These are phyloP conservation scores for Sisyra nigra DNA, from an alignment of 2,888 invertebrate species.

Conservation along the genomic window DNA sequence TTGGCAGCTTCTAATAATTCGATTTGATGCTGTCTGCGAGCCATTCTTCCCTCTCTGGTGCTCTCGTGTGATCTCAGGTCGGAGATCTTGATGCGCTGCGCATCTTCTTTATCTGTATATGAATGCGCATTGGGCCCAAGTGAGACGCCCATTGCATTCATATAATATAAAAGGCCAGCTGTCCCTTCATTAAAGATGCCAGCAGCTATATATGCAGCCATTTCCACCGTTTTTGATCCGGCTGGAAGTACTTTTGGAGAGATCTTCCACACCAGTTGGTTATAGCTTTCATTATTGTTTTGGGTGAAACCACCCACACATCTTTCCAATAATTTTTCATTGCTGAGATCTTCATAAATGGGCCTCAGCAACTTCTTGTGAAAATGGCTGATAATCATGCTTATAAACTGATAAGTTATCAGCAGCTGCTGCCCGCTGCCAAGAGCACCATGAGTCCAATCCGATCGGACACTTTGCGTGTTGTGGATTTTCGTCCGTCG, in stretches of 20 bases:
- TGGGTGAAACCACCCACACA: constrained; percentile 20
- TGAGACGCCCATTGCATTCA: constrained; percentile 11
- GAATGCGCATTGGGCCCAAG: constrained; percentile 12
- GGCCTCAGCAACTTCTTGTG: constrained; percentile 14
- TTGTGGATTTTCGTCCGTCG: constrained; percentile 11
- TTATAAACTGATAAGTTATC: constrained; percentile 9
- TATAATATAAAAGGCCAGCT: constrained; percentile 11
- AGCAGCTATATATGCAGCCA: constrained; percentile 10
- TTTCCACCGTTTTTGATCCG: constrained; percentile 10
- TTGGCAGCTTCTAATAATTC: background rate
- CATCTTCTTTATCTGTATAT: constrained; percentile 12
- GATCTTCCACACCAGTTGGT: constrained; percentile 19
- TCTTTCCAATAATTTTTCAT: constrained; percentile 16
- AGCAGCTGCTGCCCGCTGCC: constrained; percentile 9
- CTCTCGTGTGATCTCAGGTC: constrained; percentile 9
- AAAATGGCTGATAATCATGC: constrained; percentile 14
- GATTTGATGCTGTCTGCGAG: constrained; percentile 6
- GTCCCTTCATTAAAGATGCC: constrained; percentile 13
- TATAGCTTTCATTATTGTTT: constrained; percentile 16
- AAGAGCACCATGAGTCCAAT: constrained; percentile 13
- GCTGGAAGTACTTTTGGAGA: constrained; percentile 12
- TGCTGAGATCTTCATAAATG: constrained; percentile 18
- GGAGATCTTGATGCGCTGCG: constrained; percentile 12
- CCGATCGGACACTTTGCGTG: constrained; percentile 11
- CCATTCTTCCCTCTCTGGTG: constrained; percentile 14